These are phyloP conservation scores for Engraulis encrasicolus DNA, from an alignment of 2,113 vertebrate genomes.

Conservation along the genomic window DNA sequence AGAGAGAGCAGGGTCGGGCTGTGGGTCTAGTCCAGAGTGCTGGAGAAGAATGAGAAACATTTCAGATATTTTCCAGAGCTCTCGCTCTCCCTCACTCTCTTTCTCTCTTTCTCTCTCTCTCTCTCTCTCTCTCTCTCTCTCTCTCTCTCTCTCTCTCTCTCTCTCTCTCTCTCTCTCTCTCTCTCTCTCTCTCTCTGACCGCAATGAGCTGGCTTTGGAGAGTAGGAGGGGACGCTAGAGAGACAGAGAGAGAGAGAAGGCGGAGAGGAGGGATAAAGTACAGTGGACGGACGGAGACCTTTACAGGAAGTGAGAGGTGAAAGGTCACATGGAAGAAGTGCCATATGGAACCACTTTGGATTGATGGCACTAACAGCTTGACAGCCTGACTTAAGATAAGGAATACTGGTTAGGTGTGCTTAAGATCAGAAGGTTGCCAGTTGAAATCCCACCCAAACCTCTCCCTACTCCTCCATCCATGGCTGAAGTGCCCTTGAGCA, in stretches of 20 bases:
- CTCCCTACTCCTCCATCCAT: no score
- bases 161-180: background rate
- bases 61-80: conserved; percentile 74
- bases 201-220: conserved; percentile 34
- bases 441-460: no score
- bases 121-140: background rate
- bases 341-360: conserved; percentile 1
- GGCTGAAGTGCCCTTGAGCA: no score
- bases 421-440: no score
- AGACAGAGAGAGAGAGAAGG: conserved; percentile 10
- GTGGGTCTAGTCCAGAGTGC: conserved; percentile 53
- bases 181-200: background rate
- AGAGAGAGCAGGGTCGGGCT: conserved; percentile 42
- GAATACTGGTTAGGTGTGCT: no score
- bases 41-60: conserved; percentile 76
- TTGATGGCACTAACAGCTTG: background rate
- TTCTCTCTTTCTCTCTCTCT: conserved; percentile 48
- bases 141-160: background rate
- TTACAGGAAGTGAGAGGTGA: conserved; percentile 4
- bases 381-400: no score
- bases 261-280: background rate
- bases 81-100: conserved; percentile 44
- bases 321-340: background rate
- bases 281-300: background rate
- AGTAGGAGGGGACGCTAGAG: conserved; percentile 2